These are phyloP conservation scores for Choreutis nemorana DNA, from an alignment of 2,888 invertebrate species.

Conservation along the genomic window DNA sequence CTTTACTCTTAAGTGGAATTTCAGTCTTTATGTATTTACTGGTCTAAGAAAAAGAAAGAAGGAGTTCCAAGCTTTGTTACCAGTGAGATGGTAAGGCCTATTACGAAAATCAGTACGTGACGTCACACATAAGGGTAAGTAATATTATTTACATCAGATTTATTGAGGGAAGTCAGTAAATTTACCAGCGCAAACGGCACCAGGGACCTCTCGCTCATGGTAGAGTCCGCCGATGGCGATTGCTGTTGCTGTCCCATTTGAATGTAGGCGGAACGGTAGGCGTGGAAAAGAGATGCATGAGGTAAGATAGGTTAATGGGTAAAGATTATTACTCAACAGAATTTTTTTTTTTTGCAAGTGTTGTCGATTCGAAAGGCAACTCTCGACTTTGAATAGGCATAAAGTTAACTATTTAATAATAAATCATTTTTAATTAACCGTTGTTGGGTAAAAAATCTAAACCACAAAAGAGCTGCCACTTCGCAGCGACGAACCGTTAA, in stretches of 20 bases:
- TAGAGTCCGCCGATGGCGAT: slow-evolving; percentile 61
- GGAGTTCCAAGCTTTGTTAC: no score
- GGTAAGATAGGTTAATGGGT: no score
- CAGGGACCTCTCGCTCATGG: slow-evolving; percentile 61
- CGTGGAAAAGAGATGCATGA: slow-evolving; percentile 46
- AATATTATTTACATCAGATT: slow-evolving; percentile 52
- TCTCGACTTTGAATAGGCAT: no score
- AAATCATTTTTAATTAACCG: slow-evolving; percentile 63
- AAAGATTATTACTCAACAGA: no score
- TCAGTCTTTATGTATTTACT: no score
- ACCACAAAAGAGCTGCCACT: slow-evolving; percentile 54
- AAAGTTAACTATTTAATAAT: slow-evolving; percentile 32
- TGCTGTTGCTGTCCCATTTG: slow-evolving; percentile 51
- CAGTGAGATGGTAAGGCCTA: no score
- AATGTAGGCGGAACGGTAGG: slow-evolving; percentile 16
- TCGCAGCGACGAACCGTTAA: slow-evolving; percentile 53
- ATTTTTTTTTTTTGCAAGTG: no score
- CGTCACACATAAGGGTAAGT: slow-evolving; percentile 16
- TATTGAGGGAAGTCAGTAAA: slow-evolving; percentile 52
- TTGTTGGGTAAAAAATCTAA: slow-evolving; percentile 34
- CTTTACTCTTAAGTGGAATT: no score
- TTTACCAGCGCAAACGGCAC: slow-evolving; percentile 64
- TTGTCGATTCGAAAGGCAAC: no score
- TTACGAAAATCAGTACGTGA: slow-evolving; percentile 15
- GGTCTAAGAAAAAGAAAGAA: no score